Percentiles rank a stretch among this genome's conserved stretches.
These are phyloP conservation scores for Neogobius melanostomus DNA, from an alignment of 2,113 vertebrate species.

Conservation along the genomic window DNA sequence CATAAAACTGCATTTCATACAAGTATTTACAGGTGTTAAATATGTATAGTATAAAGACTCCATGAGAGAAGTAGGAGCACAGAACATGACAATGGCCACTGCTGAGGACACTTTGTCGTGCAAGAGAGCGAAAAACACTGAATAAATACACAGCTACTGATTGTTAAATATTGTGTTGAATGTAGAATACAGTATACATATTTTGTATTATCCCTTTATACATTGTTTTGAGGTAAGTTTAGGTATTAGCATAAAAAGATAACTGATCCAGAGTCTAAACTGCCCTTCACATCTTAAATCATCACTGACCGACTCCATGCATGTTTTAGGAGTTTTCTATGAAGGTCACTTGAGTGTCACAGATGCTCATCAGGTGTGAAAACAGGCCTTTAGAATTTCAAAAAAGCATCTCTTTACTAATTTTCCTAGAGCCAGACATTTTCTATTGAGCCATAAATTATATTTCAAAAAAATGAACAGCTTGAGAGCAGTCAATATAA, in stretches of 20 bases:
- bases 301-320: slow-evolving; percentile 22
- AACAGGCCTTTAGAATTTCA: slow-evolving; percentile 16
- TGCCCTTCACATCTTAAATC: slow-evolving; percentile 12
- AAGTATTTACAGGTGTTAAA: slow-evolving; percentile 12
- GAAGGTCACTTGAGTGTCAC: slow-evolving; percentile 73
- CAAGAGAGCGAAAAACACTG: slow-evolving; percentile 52
- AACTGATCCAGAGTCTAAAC: slow-evolving; percentile 31
- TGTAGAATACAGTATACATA: slow-evolving; percentile 17
- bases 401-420: slow-evolving; percentile 19
- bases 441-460: slow-evolving; percentile 19
- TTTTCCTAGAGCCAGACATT: slow-evolving; percentile 30
- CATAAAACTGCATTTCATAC: slow-evolving; percentile 66
- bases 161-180: slow-evolving; percentile 44
- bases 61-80: slow-evolving; percentile 20
- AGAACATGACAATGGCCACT: slow-evolving; percentile 25
- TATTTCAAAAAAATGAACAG: slow-evolving; percentile 12
- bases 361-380: slow-evolving; percentile 28
- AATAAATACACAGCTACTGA: slow-evolving; percentile 33
- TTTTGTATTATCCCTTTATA: slow-evolving; percentile 30
- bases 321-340: slow-evolving; percentile 44
- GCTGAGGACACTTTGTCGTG: slow-evolving; percentile 49
- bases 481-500: slow-evolving; percentile 19
- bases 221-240: slow-evolving; percentile 64
- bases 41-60: slow-evolving; percentile 9
- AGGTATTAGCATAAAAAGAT: slow-evolving; percentile 70